phyloP scores from a whole-genome alignment of 2,888 invertebrate genomes.

The Crocallis elinguaria region DNA sequence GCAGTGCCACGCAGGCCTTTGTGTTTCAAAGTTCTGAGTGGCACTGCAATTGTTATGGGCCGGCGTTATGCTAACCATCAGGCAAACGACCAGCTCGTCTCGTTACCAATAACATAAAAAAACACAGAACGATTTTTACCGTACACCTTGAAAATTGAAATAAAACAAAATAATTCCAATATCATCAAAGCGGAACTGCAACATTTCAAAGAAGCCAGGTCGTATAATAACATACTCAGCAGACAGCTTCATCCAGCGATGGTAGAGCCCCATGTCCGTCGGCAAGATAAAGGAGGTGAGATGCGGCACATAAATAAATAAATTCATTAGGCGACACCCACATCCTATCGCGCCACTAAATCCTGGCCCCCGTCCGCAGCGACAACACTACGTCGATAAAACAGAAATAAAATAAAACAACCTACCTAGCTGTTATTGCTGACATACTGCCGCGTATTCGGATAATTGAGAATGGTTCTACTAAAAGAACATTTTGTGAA shows the following conservation, averaged over 20 bases:
- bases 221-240: not conserved
- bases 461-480: slow-evolving; percentile 16
- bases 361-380: slow-evolving; percentile 74
- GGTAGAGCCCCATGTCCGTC: slow-evolving; percentile 54
- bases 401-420: slow-evolving; percentile 52
- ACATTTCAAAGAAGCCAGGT: not conserved
- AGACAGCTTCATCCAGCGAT: slow-evolving; percentile 8
- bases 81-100: too few relatives aligned
- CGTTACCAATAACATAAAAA: too few relatives aligned
- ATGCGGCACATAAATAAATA: slow-evolving; percentile 77
- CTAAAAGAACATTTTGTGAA: slow-evolving; percentile 13
- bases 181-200: not conserved
- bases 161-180: too few relatives aligned
- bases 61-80: too few relatives aligned
- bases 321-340: slow-evolving; percentile 84
- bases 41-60: too few relatives aligned
- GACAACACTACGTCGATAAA: slow-evolving; percentile 43
- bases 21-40: too few relatives aligned
- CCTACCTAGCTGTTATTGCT: slow-evolving; percentile 10
- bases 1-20: too few relatives aligned
- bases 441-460: slow-evolving; percentile 3
- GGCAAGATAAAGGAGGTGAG: slow-evolving; percentile 69
- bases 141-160: too few relatives aligned
- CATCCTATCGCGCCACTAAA: slow-evolving; percentile 80
- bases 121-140: too few relatives aligned